These are phyloP conservation scores for Diorhabda elongata DNA, from an alignment of 1,140 invertebrate genomes.

Conservation along the genomic window DNA sequence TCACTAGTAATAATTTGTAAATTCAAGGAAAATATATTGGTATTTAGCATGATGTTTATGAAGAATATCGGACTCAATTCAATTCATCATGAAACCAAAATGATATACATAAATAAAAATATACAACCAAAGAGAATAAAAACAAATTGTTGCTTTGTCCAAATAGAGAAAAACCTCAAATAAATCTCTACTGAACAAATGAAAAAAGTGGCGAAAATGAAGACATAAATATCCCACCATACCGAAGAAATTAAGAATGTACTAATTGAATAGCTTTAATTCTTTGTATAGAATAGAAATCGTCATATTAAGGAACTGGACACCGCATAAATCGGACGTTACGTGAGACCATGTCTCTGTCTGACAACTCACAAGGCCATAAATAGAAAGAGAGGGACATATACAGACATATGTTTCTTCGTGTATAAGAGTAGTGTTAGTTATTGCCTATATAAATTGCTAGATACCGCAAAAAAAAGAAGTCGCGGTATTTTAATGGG, in stretches of 20 bases:
- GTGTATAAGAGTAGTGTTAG: constrained; percentile 13
- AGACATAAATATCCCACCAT: constrained; percentile 35
- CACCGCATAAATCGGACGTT: constrained; percentile 26
- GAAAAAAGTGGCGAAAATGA: constrained; percentile 31
- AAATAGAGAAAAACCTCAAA: too few relatives aligned
- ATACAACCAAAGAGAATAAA: too few relatives aligned
- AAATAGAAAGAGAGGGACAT: constrained; percentile 19
- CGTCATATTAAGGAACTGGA: constrained; percentile 35
- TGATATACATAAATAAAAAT: too few relatives aligned
- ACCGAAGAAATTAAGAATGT: constrained; percentile 38
- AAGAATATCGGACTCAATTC: too few relatives aligned
- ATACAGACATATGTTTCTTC: constrained; percentile 20
- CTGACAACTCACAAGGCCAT: constrained; percentile 7
- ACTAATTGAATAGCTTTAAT: constrained; percentile 41
- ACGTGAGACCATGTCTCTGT: constrained; percentile 17
- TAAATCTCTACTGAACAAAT: neutral
- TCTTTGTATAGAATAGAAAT: constrained; percentile 38
- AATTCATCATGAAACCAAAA: too few relatives aligned
- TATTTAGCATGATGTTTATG: too few relatives aligned
- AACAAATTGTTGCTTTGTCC: too few relatives aligned
- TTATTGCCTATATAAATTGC: constrained; percentile 29
- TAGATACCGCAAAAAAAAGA: constrained; percentile 23
- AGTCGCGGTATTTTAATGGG: constrained; percentile 20
- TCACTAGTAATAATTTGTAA: too few relatives aligned
- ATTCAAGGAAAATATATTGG: too few relatives aligned